phyloP scores from a whole-genome alignment of 2,797 vertebrate genomes.

The Enteromius fasciolatus region DNA sequence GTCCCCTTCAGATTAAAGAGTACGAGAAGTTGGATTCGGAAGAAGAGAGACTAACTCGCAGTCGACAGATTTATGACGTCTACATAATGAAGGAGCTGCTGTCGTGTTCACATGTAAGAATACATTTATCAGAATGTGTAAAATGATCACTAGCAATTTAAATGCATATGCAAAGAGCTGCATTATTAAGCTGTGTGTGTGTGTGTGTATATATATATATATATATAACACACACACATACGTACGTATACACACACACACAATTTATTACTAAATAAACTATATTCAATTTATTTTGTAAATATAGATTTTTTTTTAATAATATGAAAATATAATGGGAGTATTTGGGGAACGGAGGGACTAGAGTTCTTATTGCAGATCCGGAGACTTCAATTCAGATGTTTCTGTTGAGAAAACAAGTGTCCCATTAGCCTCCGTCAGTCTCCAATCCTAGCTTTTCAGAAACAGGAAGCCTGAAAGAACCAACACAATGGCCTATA shows the following conservation, averaged over 20 bases:
- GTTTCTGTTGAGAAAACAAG: conserved; percentile 4
- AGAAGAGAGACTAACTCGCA: conserved; percentile 87
- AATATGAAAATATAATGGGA: no score
- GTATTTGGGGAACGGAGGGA: neutral
- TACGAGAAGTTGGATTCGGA: conserved; percentile 95
- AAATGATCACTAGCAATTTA: neutral
- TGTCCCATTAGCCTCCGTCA: conserved; percentile 9
- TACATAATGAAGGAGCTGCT: conserved; percentile 99
- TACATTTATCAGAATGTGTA: neutral
- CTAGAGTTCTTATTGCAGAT: neutral
- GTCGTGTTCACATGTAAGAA: conserved; percentile 90
- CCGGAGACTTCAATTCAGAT: conserved; percentile 11
- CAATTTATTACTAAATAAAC: no score
- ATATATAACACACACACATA: no score
- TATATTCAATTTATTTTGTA: no score
- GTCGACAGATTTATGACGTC: conserved; percentile 91
- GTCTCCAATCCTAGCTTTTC: conserved; percentile 15
- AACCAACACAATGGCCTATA: conserved; percentile 39
- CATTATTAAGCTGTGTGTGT: neutral
- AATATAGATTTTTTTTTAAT: no score
- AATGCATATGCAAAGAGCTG: neutral
- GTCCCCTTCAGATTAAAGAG: conserved; percentile 89
- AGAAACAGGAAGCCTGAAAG: conserved; percentile 35
- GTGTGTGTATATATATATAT: no score
- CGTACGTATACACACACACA: no score